Conservation (phyloP, 2,113 vertebrate genomes). For the Saccopteryx bilineata region DNA sequence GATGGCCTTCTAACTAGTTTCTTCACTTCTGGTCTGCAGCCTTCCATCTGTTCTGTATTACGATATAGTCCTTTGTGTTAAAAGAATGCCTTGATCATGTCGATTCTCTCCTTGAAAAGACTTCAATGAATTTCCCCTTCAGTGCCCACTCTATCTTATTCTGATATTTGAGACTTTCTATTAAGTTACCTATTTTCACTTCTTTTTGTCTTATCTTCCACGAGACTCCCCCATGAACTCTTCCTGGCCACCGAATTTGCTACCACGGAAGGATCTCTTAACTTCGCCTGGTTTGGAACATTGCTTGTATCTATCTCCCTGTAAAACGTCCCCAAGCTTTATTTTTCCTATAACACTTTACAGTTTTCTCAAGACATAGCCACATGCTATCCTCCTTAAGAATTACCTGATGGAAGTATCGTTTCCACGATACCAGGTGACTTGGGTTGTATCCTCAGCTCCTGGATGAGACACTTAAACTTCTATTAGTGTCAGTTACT, state of each 20-base stretch:
- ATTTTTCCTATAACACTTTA: background rate
- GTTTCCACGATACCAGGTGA: background rate
- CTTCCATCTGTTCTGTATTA: background rate
- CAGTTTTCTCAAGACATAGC: background rate
- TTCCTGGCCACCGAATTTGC: background rate
- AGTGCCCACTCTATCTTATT: background rate
- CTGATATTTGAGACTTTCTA: background rate
- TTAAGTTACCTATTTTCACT: background rate
- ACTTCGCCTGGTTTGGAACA: background rate
- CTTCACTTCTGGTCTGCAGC: background rate
- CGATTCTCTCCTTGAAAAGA: constrained; percentile 18
- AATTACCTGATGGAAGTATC: background rate
- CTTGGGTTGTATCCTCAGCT: background rate
- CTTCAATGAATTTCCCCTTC: background rate
- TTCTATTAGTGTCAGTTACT: background rate
- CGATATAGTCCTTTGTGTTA: background rate
- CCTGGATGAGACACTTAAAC: background rate
- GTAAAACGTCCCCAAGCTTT: background rate
- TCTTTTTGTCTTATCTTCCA: background rate
- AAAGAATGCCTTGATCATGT: background rate
- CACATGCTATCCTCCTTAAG: background rate
- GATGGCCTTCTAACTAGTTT: background rate
- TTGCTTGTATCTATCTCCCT: background rate
- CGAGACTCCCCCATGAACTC: background rate
- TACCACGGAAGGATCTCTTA: background rate